Base-by-base conservation (phyloP, 1,140 invertebrate genomes). In the Onthophagus taurus region DNA sequence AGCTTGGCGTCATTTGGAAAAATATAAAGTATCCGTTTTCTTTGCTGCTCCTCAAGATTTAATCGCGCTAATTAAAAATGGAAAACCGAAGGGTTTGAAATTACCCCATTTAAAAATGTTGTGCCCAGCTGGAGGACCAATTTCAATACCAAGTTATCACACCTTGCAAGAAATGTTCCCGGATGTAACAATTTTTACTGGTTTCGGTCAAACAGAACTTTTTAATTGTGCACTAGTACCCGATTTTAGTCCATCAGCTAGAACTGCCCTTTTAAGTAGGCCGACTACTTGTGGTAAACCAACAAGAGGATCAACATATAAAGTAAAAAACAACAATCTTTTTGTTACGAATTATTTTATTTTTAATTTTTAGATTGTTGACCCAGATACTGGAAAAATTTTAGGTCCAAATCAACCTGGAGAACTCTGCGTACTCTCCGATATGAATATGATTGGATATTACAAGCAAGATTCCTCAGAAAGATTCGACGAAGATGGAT, bases 401-500 rank as follows among this genome's bases (percentile, higher is more conserved):
- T 13, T 53, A 12, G 49, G 49, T 1, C 45, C 51, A 14, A 48
- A 56, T 24, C 26, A 49, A 36, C 14, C 42, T 33, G 51, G 54
- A 9, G 54, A 53, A 48, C 44, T 56, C 24, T 38, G 46, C 1
- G 8, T 48, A 3, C 48, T 46, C 31, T 36, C 47, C 5, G 14
- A 19, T n/a, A 47, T 44, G 19, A 2, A 20, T 3, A 48, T 46
- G 47, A 30, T 24, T 8, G 49, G 47, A 0, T 56, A 51, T 31
- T 45, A 45, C 34, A 46, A 48, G 2, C 7, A 17, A 2, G 49
- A 54, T 43, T 85, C 82, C 0, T 56, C 67, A 1, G 72, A 75
- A 24, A 77, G 66, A 0, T 67, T 78, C 14, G 74, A 80, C 46
- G 56, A 60, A 13, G 75, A 85, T 31, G 71, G 69, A 6, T 77